A percentile compares a stretch with the other conserved stretches of the same genome.
phyloP scores from a whole-genome alignment of 2,888 invertebrate species.

The Drosophila engyochracea region DNA sequence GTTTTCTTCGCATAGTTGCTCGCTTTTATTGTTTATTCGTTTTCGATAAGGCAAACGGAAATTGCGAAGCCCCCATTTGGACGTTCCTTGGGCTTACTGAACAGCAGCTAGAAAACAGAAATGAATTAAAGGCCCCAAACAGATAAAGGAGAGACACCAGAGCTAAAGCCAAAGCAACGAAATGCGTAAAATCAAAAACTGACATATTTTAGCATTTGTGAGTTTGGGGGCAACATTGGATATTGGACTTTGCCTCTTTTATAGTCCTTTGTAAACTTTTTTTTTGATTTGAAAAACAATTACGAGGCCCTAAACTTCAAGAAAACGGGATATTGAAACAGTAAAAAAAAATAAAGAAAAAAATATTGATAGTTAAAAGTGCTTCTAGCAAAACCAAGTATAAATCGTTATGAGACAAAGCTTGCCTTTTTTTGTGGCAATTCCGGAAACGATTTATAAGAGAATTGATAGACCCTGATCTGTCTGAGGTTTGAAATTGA shows the following conservation, averaged over 20 bases:
- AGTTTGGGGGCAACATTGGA: constrained; percentile 23
- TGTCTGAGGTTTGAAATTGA: not conserved
- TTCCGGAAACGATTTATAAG: constrained; percentile 3
- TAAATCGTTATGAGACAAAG: not conserved
- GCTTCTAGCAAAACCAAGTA: constrained; percentile 24
- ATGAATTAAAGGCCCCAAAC: constrained; percentile 66
- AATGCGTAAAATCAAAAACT: constrained; percentile 56
- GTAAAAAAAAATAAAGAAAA: not conserved
- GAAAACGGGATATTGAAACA: constrained; percentile 22
- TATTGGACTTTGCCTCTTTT: constrained; percentile 48
- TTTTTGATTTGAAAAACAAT: constrained; percentile 62
- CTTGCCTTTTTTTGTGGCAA: constrained; percentile 3
- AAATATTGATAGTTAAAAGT: constrained; percentile 41
- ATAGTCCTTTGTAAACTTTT: constrained; percentile 48
- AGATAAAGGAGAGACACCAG: constrained; percentile 20
- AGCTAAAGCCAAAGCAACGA: constrained; percentile 36
- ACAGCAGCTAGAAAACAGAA: constrained; percentile 49
- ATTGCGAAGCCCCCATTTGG: constrained; percentile 67
- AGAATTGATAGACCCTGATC: constrained; percentile 11
- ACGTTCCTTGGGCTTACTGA: constrained; percentile 62
- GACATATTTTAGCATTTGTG: constrained; percentile 53
- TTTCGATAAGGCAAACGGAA: constrained; percentile 80
- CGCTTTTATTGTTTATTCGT: constrained; percentile 78
- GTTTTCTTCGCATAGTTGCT: constrained; percentile 62
- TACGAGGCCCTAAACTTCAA: constrained; percentile 41